These are phyloP conservation scores for Agrypnus murinus DNA, from an alignment of 2,888 invertebrate genomes.

Conservation along the genomic window DNA sequence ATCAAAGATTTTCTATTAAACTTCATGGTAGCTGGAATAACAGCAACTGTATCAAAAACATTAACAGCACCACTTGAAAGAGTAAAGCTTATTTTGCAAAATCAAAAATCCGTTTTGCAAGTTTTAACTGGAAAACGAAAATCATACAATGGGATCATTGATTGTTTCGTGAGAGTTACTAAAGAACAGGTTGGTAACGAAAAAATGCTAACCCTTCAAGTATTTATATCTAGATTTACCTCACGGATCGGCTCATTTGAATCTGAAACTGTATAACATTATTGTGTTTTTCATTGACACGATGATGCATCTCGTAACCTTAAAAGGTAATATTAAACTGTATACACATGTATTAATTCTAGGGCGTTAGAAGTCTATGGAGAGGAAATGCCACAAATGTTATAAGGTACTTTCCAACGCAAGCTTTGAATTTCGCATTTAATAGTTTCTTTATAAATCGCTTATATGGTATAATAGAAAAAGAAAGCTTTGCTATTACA, in stretches of 20 bases:
- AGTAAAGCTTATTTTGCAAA: conserved; percentile 56
- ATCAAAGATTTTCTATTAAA: conserved; percentile 45
- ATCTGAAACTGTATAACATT: too few relatives aligned
- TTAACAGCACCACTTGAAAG: conserved; percentile 54
- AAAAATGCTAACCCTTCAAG: too few relatives aligned
- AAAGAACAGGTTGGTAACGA: conserved; percentile 51
- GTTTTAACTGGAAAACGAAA: conserved; percentile 50
- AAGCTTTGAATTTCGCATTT: conserved; percentile 55
- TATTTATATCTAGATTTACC: too few relatives aligned
- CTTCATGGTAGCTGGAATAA: conserved; percentile 48
- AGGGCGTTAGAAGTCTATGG: conserved; percentile 55
- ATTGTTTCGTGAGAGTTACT: conserved; percentile 51
- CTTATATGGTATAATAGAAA: not conserved
- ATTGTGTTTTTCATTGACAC: too few relatives aligned
- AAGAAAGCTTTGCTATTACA: not conserved
- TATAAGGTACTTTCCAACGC: conserved; percentile 51
- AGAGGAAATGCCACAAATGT: conserved; percentile 53
- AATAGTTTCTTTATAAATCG: conserved; percentile 24
- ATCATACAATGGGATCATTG: conserved; percentile 48
- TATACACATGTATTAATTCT: too few relatives aligned
- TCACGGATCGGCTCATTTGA: too few relatives aligned
- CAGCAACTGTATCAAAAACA: conserved; percentile 53
- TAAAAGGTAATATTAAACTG: too few relatives aligned
- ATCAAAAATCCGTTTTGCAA: conserved; percentile 54
- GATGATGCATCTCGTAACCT: too few relatives aligned